Conservation (phyloP, 1,140 invertebrate genomes). For the Penaeus vannamei region DNA sequence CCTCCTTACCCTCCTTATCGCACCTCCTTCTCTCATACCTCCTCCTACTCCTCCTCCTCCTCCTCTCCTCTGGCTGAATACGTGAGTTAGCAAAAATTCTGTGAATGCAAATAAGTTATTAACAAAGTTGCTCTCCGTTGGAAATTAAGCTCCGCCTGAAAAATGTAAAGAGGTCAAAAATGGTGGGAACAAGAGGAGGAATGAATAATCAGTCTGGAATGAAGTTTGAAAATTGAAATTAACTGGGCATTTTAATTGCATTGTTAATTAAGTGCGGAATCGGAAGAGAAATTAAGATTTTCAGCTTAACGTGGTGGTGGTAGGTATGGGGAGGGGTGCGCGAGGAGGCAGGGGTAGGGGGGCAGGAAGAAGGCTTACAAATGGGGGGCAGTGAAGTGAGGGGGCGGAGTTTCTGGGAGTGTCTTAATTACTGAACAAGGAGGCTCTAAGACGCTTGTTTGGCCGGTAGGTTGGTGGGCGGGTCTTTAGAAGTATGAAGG, state of each 20-base stretch:
- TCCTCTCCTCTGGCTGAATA: slow-evolving; percentile 62
- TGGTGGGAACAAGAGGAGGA: slow-evolving; percentile 65
- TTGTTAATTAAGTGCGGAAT: slow-evolving; percentile 65
- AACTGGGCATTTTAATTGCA: slow-evolving; percentile 66
- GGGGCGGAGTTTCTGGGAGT: slow-evolving; percentile 35
- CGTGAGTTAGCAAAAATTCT: slow-evolving; percentile 65
- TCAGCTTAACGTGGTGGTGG: slow-evolving; percentile 47
- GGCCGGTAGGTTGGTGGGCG: slow-evolving; percentile 1
- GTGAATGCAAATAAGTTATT: slow-evolving; percentile 67
- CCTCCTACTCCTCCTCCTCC: slow-evolving; percentile 42
- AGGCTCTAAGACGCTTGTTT: not conserved
- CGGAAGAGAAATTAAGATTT: slow-evolving; percentile 65
- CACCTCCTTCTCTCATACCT: slow-evolving; percentile 41
- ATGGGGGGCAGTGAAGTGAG: not conserved
- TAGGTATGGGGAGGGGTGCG: no score
- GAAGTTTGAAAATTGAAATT: slow-evolving; percentile 67
- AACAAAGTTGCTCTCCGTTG: slow-evolving; percentile 66
- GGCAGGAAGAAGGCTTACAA: not conserved
- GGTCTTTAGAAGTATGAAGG: not conserved
- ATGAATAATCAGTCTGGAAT: slow-evolving; percentile 67
- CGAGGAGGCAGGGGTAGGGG: not conserved
- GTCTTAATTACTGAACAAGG: slow-evolving; percentile 61
- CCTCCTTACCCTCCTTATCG: slow-evolving; percentile 12
- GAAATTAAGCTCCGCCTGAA: slow-evolving; percentile 63
- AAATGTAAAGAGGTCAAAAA: slow-evolving; percentile 66